Evolutionary conservation across 2,888 invertebrate species (phyloP), one percentile per base, ranked within the genome.

Genomic region (Azorinus chamasolen): DNA sequence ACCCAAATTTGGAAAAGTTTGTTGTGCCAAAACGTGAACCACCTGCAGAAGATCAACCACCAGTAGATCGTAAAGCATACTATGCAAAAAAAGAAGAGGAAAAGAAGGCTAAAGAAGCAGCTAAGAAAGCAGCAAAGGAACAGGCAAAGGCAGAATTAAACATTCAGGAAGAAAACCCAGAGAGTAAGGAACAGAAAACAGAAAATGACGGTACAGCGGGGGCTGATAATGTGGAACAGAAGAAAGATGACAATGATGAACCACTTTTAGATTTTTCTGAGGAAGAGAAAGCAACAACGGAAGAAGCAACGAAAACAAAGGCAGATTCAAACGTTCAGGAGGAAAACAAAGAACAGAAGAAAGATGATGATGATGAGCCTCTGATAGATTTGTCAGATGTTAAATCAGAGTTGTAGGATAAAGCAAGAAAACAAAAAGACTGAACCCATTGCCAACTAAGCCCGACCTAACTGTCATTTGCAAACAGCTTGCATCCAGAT

Each of bases 1-100:
- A 77, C 43, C 70, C 80, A 22, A 39, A 48, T 10, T 6, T 32
- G 32, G 32, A 32, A 32, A 32, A 32, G 10, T 32, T 32, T 32
- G 32, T 32, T 32, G 32, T 32, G 10, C 32, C 32, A 6, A 32
- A 32, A 32, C 32, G 32, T 6, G 32, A 32, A 32, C 32, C 32
- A 32, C 32, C 32, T 32, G 4, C 32, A 10, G 32, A 32, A 10
- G 32, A 32, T 10, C 32, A 32, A 32, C 32, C 32, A 32, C 32
- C 32, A 32, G 32, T 32, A 32, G 32, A 32, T 32, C 4, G 32
- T 4, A 32, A 32, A 32, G 32, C 32, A 32, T 32, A 32, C 32
- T 32, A 10, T 4, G 32, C 32, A 32, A 32, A 32, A 10, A 32
- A 32, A 10, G 32, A 32, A 32, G 32, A 32, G 10, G 32, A 32